Evolutionary conservation across 2,113 vertebrate species (phyloP), one percentile per base, ranked within the genome.

Genomic region (Eudyptes chrysolophus): DNA sequence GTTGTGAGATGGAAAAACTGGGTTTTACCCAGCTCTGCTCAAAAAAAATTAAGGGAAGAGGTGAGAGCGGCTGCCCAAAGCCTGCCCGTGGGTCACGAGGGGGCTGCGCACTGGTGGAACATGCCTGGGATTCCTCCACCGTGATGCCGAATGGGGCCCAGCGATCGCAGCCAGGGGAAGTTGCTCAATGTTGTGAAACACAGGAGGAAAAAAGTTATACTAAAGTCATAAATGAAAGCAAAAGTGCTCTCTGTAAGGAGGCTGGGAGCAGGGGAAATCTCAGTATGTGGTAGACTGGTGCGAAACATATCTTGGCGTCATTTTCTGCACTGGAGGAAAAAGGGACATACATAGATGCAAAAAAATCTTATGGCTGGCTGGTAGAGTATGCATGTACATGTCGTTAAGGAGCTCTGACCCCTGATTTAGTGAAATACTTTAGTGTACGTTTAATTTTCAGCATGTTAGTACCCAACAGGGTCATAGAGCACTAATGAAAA

Each of bases 81-180:
- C 61, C 94, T 96, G 87, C 84, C 80, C 66, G 29, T 13, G 9
- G 79, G 84, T 94, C 85, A 82, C 9, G 9, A 94, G 72, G 70
- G 42, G 92, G 78, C 89, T 97, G 94, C 48, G 27, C 24, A 11
- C 80, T 88, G 71, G 68, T 66, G 75, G 85, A 94, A 24, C 69
- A 85, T 95, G 85, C 93, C 92, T 97, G 91, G 86, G 93, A 97
- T 97, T 97, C 95, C 92, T 96, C 84, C 29, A 2, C 70, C 42
- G 1, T 83, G 40, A 80, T 83, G 69, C 78, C 29, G 9, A 97
- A 90, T 14, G 7, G 46, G 70, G 72, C 88, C 81, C 49, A 91
- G 94, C 46, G 7, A 89, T 78, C 32, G 3, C 85, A 86, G 88
- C 74, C 77, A 92, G 79, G 21, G 72, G 57, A 71, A 87, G 86